Evolutionary conservation across 2,888 invertebrate species (phyloP).

Genomic region (Oconnorella tubifera): DNA sequence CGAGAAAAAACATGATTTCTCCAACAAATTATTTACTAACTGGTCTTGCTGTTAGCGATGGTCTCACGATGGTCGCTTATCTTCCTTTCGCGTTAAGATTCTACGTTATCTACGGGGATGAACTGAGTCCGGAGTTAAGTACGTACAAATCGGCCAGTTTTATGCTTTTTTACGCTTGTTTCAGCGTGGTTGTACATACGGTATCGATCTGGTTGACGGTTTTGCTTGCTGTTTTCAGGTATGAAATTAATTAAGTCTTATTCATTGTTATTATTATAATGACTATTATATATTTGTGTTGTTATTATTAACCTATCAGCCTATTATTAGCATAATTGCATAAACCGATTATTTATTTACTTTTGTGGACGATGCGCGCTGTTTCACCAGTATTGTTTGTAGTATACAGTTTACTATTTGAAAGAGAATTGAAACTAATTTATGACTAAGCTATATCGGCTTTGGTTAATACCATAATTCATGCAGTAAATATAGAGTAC

Average conservation of each 20-base stretch:
- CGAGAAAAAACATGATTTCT: slow-evolving; percentile 80
- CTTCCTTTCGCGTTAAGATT: slow-evolving; percentile 80
- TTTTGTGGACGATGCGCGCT: too few species aligned
- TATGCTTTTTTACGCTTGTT: slow-evolving; percentile 75
- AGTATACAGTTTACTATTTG: too few species aligned
- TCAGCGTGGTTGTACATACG: slow-evolving; percentile 81
- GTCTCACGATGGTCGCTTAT: slow-evolving; percentile 83
- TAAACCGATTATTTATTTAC: too few species aligned
- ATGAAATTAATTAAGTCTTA: not conserved
- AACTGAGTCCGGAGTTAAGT: slow-evolving; percentile 37
- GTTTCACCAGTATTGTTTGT: too few species aligned
- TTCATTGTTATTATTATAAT: too few species aligned
- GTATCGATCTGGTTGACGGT: slow-evolving; percentile 92
- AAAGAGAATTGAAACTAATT: too few species aligned
- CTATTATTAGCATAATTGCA: too few species aligned
- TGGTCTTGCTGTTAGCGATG: slow-evolving; percentile 78
- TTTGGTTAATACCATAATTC: too few species aligned
- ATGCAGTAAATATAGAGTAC: too few species aligned
- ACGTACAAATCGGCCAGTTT: slow-evolving; percentile 37
- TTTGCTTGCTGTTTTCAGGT: slow-evolving; percentile 83
- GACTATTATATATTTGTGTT: too few species aligned
- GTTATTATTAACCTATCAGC: too few species aligned
- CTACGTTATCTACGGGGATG: slow-evolving; percentile 45
- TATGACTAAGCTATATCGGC: too few species aligned
- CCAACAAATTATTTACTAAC: slow-evolving; percentile 77